These are phyloP conservation scores for Microcebus griseorufus DNA, from an alignment of 2,113 vertebrate species.

Conservation along the genomic window DNA sequence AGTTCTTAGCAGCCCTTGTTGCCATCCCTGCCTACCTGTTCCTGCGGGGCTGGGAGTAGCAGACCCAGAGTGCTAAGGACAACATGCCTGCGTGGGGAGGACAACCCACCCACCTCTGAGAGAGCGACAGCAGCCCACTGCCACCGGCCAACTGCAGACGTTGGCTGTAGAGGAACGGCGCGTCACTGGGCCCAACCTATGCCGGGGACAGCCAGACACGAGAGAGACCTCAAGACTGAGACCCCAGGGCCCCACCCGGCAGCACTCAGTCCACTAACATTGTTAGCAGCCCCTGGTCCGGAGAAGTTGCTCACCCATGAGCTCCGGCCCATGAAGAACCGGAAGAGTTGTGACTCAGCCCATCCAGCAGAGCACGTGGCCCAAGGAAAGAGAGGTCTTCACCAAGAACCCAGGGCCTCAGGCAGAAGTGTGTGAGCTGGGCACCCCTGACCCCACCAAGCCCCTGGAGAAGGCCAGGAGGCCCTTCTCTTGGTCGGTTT, in stretches of 20 bases:
- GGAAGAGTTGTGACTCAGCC: not conserved
- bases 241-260: accelerated
- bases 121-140: not conserved
- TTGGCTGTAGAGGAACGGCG: accelerated
- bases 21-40: not conserved
- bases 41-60: accelerated
- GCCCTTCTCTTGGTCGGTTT: not conserved
- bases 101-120: not conserved
- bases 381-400: not conserved
- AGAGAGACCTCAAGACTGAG: not conserved
- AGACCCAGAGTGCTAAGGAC: not conserved
- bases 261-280: not conserved
- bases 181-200: not conserved
- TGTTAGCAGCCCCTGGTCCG: not conserved
- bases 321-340: not conserved
- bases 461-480: too few relatives aligned
- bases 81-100: accelerated
- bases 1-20: accelerated
- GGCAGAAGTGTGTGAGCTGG: not conserved
- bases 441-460: accelerated
- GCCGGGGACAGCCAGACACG: not conserved
- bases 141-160: not conserved
- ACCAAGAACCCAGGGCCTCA: not conserved
- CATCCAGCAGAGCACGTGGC: not conserved
- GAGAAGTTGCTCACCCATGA: not conserved